These are phyloP conservation scores for Mormyrus lacerda DNA, from an alignment of 2,113 vertebrate genomes.

Conservation along the genomic window DNA sequence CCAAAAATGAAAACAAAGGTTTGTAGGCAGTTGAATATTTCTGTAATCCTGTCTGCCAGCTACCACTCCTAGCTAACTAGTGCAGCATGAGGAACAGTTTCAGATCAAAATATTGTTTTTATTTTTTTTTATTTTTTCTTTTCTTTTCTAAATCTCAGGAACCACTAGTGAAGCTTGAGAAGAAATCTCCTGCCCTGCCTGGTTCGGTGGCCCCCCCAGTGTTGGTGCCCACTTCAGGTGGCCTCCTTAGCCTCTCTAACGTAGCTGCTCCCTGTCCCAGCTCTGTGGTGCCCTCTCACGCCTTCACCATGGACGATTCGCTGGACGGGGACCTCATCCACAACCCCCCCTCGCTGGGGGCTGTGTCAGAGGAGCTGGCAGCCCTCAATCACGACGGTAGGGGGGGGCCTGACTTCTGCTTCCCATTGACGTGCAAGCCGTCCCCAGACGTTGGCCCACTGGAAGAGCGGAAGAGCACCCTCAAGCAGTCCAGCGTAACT, in stretches of 20 bases:
- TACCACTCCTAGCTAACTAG: neutral
- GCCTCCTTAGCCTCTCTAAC: slow-evolving; percentile 18
- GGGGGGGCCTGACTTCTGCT: slow-evolving; percentile 50
- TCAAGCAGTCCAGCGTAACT: neutral
- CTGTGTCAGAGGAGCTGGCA: slow-evolving; percentile 58
- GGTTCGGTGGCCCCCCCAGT: slow-evolving; percentile 34
- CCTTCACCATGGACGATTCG: slow-evolving; percentile 56
- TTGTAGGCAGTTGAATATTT: slow-evolving; percentile 12
- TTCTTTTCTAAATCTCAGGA: slow-evolving; percentile 51
- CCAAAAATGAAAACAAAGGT: slow-evolving; percentile 71
- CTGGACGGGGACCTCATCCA: slow-evolving; percentile 55
- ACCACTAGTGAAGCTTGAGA: slow-evolving; percentile 31
- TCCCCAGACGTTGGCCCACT: slow-evolving; percentile 15
- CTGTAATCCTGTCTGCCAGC: neutral
- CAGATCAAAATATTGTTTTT: neutral
- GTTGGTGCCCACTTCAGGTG: neutral
- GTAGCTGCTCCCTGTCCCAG: slow-evolving; percentile 31
- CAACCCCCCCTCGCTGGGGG: slow-evolving; percentile 54
- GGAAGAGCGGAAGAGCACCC: neutral
- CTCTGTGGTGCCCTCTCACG: slow-evolving; percentile 29
- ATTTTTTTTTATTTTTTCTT: too few relatives aligned
- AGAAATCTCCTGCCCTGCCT: slow-evolving; percentile 19
- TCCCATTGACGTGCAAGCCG: slow-evolving; percentile 33
- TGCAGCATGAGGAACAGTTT: neutral
- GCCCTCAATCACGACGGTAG: slow-evolving; percentile 50